These are phyloP conservation scores for Chionomys nivalis DNA, from an alignment of 2,113 vertebrate genomes.

Conservation along the genomic window DNA sequence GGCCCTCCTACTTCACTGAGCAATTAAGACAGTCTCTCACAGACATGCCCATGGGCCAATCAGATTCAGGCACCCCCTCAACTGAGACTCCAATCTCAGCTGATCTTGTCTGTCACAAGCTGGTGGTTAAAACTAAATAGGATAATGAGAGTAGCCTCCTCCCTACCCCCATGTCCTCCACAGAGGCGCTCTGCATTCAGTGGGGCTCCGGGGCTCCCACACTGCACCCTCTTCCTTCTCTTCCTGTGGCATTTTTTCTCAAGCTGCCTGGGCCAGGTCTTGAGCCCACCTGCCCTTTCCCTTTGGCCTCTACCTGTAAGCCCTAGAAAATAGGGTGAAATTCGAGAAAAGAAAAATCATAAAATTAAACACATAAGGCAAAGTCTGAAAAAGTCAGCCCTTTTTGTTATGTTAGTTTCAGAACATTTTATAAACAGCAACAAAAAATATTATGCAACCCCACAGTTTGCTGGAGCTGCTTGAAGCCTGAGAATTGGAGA, in stretches of 20 bases:
- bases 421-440: constrained; percentile 33
- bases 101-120: neutral
- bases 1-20: too few species aligned
- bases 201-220: neutral
- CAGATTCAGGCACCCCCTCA: neutral
- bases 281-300: neutral
- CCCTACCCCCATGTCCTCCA: neutral
- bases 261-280: neutral
- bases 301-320: neutral
- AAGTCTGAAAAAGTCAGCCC: neutral
- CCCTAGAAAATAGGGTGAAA: neutral
- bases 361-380: neutral
- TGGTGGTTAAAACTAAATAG: too few species aligned
- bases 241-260: neutral
- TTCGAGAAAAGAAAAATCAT: neutral
- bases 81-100: neutral
- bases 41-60: neutral
- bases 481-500: neutral
- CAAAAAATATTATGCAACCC: neutral
- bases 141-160: neutral
- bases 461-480: neutral
- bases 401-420: neutral
- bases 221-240: fast-evolving
- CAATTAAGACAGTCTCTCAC: neutral
- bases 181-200: neutral